Conservation (phyloP, 2,113 vertebrate genomes). For the Tupaia tana region DNA sequence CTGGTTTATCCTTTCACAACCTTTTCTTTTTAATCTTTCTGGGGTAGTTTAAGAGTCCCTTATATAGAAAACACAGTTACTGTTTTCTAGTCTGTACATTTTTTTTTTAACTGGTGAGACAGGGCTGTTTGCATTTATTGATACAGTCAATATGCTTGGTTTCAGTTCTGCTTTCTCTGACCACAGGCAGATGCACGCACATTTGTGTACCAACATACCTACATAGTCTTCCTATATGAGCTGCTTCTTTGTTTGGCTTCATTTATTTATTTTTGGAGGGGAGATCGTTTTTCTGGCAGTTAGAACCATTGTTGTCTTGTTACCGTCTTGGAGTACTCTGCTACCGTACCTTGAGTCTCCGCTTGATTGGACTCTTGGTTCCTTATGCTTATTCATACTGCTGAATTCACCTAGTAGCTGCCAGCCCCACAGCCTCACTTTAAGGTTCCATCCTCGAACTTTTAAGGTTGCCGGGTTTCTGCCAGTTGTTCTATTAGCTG, state of each 20-base stretch:
- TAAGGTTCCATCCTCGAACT: background rate
- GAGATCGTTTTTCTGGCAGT: background rate
- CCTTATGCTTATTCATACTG: background rate
- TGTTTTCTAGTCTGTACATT: background rate
- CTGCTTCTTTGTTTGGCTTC: background rate
- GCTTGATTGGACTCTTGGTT: background rate
- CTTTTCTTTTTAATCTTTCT: conserved; percentile 8
- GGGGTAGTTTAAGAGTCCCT: background rate
- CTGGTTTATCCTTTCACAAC: background rate
- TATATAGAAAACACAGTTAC: background rate
- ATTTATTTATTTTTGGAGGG: background rate
- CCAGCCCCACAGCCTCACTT: too few relatives aligned
- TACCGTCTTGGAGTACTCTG: background rate
- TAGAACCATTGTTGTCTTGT: background rate
- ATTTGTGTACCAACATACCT: accelerated
- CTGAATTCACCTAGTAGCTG: too few relatives aligned
- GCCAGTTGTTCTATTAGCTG: background rate
- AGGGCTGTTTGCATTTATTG: background rate
- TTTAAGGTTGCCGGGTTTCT: background rate
- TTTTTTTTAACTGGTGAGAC: background rate
- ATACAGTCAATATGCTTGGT: background rate
- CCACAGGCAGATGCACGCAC: accelerated
- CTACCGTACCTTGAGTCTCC: accelerated
- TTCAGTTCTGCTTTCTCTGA: background rate
- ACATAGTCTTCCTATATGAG: background rate